Evolutionary conservation across 2,797 vertebrate genomes (phyloP).

Genomic region (Pampus argenteus): DNA sequence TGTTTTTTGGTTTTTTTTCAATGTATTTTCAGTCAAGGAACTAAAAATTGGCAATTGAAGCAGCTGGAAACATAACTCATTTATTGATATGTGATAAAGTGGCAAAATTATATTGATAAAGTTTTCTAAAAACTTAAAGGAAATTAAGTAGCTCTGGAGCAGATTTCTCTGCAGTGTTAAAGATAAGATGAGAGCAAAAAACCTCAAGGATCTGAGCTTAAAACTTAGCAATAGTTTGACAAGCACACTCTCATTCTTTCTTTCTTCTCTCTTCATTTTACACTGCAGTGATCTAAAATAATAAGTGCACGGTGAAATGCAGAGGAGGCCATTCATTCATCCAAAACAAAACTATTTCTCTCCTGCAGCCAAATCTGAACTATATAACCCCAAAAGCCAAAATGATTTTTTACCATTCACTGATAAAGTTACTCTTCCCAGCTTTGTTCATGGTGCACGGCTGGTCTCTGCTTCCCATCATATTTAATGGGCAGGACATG

Average conservation of each 20-base stretch:
- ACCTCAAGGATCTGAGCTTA: conserved; percentile 49
- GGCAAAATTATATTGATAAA: too few relatives aligned
- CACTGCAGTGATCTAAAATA: conserved; percentile 37
- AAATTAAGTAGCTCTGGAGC: conserved; percentile 8
- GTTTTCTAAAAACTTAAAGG: neutral
- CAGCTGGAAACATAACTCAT: neutral
- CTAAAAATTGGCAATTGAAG: neutral
- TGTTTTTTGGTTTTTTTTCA: conserved; percentile 19
- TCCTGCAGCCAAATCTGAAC: conserved; percentile 12
- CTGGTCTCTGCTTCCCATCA: neutral
- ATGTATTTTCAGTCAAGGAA: conserved; percentile 22
- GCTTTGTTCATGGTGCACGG: neutral
- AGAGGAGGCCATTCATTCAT: conserved; percentile 28
- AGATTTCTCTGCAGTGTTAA: neutral
- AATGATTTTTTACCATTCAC: neutral
- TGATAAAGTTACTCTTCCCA: neutral
- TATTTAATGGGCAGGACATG: conserved; percentile 7
- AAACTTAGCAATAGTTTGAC: conserved; percentile 38
- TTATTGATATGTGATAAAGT: neutral
- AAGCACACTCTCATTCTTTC: conserved; percentile 26
- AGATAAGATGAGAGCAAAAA: conserved; percentile 17
- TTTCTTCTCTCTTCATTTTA: conserved; percentile 38
- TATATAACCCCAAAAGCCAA: neutral
- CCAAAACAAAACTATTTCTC: conserved; percentile 6
- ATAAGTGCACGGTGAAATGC: conserved; percentile 24